Percentiles rank a stretch among this genome's conserved stretches.
Evolutionary conservation across 2,797 vertebrate species (phyloP).

Genomic region (Dryobates pubescens): DNA sequence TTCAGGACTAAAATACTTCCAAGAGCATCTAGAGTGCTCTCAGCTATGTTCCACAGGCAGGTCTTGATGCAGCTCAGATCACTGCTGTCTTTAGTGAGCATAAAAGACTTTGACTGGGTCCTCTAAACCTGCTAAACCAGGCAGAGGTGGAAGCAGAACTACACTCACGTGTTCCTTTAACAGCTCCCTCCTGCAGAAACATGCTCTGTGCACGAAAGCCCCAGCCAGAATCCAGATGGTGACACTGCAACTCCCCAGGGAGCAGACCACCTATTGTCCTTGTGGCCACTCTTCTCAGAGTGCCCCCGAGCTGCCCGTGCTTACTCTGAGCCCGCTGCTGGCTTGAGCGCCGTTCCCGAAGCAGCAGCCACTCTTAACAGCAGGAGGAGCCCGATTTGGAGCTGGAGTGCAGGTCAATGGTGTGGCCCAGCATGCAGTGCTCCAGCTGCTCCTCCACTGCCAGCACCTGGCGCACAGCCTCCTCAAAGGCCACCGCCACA

Average conservation of each 20-base stretch:
- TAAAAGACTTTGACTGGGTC: conserved; percentile 18
- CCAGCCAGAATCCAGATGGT: conserved; percentile 32
- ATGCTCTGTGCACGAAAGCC: neutral
- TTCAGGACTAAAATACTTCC: conserved; percentile 54
- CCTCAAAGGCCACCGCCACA: conserved; percentile 93
- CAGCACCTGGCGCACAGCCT: conserved; percentile 93
- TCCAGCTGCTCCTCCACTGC: conserved; percentile 92
- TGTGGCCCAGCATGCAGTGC: conserved; percentile 90
- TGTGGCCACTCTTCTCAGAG: neutral
- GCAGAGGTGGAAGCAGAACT: conserved; percentile 63
- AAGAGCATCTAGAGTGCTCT: conserved; percentile 18
- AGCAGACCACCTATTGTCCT: conserved; percentile 48
- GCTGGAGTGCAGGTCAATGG: conserved; percentile 91
- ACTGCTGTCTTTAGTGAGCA: neutral
- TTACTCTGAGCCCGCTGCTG: neutral
- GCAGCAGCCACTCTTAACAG: conserved; percentile 80
- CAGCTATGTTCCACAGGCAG: neutral
- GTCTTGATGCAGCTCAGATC: conserved; percentile 58
- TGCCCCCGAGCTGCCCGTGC: neutral
- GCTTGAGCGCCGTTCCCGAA: neutral
- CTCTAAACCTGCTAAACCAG: conserved; percentile 51
- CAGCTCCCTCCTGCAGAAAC: conserved; percentile 43
- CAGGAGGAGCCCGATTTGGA: conserved; percentile 87
- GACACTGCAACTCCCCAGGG: conserved; percentile 32
- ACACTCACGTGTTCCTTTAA: conserved; percentile 43